A percentile compares a stretch with the other conserved stretches of the same genome.
Evolutionary conservation across 2,113 vertebrate species (phyloP).

Genomic region (Odobenus rosmarus): DNA sequence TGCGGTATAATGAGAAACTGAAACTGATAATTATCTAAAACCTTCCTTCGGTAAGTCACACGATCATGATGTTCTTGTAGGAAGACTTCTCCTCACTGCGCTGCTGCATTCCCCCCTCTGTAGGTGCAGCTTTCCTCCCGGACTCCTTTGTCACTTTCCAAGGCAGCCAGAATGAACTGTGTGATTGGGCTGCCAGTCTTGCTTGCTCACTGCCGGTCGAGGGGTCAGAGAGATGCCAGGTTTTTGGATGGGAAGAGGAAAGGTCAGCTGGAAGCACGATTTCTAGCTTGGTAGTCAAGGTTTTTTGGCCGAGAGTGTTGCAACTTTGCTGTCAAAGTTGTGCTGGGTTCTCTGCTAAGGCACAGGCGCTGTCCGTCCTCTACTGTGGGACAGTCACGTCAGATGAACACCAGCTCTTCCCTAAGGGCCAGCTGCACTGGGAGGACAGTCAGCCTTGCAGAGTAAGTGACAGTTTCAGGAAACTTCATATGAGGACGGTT

Average conservation of each 20-base stretch:
- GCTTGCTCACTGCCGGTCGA: not conserved
- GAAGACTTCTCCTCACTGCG: not conserved
- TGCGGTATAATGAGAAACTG: conserved; percentile 8
- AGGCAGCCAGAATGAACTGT: not conserved
- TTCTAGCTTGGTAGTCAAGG: not conserved
- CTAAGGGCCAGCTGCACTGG: not conserved
- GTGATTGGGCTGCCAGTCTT: not conserved
- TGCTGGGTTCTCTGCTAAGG: not conserved
- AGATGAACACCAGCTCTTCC: not conserved
- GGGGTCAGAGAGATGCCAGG: not conserved
- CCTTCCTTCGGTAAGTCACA: not conserved
- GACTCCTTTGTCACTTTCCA: not conserved
- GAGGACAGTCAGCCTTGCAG: not conserved
- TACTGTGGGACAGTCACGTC: not conserved
- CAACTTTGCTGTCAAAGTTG: not conserved
- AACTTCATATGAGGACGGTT: not conserved
- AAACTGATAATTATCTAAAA: not conserved
- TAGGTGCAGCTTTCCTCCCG: not conserved
- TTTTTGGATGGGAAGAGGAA: not conserved
- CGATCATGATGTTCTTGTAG: not conserved
- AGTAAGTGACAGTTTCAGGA: not conserved
- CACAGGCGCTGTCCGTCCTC: not conserved
- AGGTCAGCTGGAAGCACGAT: not conserved
- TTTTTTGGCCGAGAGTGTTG: not conserved
- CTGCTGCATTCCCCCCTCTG: not conserved